A percentile compares a stretch with the other conserved stretches of the same genome.
phyloP scores from a whole-genome alignment of 2,797 vertebrate genomes.

The Remorina albescens region DNA sequence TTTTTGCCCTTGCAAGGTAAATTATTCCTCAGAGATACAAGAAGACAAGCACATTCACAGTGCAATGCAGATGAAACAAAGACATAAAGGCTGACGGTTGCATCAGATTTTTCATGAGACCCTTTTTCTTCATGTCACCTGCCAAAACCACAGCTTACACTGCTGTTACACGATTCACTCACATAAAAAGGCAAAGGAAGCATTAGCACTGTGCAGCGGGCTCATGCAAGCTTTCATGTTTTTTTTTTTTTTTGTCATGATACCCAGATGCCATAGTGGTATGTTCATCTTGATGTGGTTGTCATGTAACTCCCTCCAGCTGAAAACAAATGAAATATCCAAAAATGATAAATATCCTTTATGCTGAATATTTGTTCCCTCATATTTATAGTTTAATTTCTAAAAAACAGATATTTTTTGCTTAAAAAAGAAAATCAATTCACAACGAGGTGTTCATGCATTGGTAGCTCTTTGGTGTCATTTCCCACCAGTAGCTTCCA shows the following conservation, averaged over 20 bases:
- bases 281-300: background rate
- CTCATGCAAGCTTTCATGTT: background rate
- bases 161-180: background rate
- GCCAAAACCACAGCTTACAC: background rate
- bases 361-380: background rate
- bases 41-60: background rate
- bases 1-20: background rate
- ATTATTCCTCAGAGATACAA: background rate
- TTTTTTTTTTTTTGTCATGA: too few relatives aligned
- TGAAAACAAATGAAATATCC: background rate
- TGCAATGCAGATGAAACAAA: background rate
- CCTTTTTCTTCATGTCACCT: background rate
- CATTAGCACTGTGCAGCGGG: background rate
- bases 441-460: too few relatives aligned
- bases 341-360: too few relatives aligned
- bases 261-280: background rate
- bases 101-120: background rate
- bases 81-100: background rate
- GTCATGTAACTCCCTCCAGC: background rate
- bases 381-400: background rate
- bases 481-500: background rate
- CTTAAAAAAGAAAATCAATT: too few relatives aligned
- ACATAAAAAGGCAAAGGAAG: background rate
- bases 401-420: conserved; percentile 15
- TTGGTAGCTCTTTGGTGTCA: background rate